Evolutionary conservation across 1,140 invertebrate species (phyloP), one percentile per base, ranked within the genome.

Genomic region (Tetramorium alpestre): DNA sequence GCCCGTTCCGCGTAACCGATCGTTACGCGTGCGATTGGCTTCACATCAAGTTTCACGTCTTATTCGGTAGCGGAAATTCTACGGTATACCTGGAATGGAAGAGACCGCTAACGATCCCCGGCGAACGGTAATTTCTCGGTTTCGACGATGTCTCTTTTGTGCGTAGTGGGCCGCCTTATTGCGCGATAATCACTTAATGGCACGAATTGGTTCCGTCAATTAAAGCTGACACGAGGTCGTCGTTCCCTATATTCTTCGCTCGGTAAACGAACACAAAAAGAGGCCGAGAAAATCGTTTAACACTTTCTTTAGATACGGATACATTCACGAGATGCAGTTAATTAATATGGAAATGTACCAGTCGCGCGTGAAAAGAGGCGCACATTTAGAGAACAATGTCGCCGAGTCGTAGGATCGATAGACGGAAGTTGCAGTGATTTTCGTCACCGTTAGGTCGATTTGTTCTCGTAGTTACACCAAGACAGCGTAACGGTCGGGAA

Each of bases 131-230:
- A 75, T 62, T 72, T 73, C 80, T 58, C 51, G 41, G 28, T 33
- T 60, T 73, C 69, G 41, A 75, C 41, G 54, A 22, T 25, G 64
- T 67, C 49, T 67, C 49, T 81, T 81, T 80, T 86, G 75, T 86
- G 13, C 84, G 33, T 56, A 22, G 47, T 47, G n/a, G 60, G 13
- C 28, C 51, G 62, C 13, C 62, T 67, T 69, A 41, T 86, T 82
- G 64, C 86, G 60, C 62, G 73, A 86, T 88, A 86, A 88, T 85
- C 47, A 60, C 72, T 25, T 72, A 88, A 88, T 88, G 65, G 38
- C 72, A 54, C 65, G 69, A 85, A 88, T 70, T 87, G 82, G 64
- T 41, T 22, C 0, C 64, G 69, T 88, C 73, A 86, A 88, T 88
- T 88, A 88, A 80, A 88, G 64, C 41, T 25, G 60, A 18, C 84